A percentile compares a stretch with the other conserved stretches of the same genome.
Conservation (phyloP, 2,797 vertebrate genomes). For the Crax fasciolata region DNA sequence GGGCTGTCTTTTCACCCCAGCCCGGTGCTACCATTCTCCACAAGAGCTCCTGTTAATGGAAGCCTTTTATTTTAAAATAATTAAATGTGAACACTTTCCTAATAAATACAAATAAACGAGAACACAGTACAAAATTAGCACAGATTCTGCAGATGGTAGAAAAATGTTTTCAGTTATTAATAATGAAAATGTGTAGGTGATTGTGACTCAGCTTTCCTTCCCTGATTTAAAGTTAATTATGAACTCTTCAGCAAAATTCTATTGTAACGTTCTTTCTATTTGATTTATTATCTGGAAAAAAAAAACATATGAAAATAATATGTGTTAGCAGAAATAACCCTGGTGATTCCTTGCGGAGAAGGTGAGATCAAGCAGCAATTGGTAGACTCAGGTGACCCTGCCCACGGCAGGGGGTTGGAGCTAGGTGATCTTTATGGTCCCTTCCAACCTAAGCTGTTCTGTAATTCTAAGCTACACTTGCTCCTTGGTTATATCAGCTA, state of each 20-base stretch:
- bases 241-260: conserved; percentile 71
- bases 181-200: conserved; percentile 66
- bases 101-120: conserved; percentile 54
- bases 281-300: conserved; percentile 58
- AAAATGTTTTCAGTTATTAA: conserved; percentile 58
- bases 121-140: conserved; percentile 21
- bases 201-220: conserved; percentile 62
- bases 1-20: not conserved
- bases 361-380: conserved; percentile 12
- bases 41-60: not conserved
- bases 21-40: not conserved
- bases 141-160: conserved; percentile 44
- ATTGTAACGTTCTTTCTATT: conserved; percentile 69
- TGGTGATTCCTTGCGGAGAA: not conserved
- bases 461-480: not conserved
- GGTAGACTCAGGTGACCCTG: not conserved
- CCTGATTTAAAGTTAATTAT: conserved; percentile 71
- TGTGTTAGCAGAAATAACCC: conserved; percentile 50
- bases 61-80: conserved; percentile 57
- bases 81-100: conserved; percentile 47
- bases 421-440: too few relatives aligned
- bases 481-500: conserved; percentile 32
- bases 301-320: conserved; percentile 47
- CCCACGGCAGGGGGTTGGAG: too few relatives aligned
- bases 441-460: too few relatives aligned